phyloP scores from a whole-genome alignment of 2,113 vertebrate species.

The Labeo catla region DNA sequence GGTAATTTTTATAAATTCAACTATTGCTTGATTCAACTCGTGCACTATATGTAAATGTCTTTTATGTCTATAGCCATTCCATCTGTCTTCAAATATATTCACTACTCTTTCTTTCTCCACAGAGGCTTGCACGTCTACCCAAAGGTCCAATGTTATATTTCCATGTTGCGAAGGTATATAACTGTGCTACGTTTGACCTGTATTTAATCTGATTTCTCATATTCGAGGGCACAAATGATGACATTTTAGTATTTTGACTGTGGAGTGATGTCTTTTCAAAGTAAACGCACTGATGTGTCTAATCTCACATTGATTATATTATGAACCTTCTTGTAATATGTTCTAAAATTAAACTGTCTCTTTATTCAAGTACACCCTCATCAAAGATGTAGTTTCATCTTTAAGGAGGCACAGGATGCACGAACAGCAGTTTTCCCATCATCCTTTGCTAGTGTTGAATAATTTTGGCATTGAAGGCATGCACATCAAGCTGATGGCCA shows the following conservation, averaged over 20 bases:
- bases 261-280: conserved; percentile 68
- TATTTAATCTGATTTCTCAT: neutral
- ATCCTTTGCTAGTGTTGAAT: conserved; percentile 88
- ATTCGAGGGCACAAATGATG: conserved; percentile 62
- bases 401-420: conserved; percentile 92
- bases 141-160: conserved; percentile 89
- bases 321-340: neutral
- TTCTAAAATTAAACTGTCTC: neutral
- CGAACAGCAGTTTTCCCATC: conserved; percentile 88
- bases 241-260: conserved; percentile 64
- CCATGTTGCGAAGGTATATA: conserved; percentile 80
- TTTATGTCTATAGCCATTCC: too few relatives aligned
- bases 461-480: conserved; percentile 88
- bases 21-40: too few relatives aligned
- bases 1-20: too few relatives aligned
- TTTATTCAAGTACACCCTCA: conserved; percentile 80
- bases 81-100: too few relatives aligned
- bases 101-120: neutral
- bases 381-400: conserved; percentile 88
- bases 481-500: conserved; percentile 91
- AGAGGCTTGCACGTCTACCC: conserved; percentile 89
- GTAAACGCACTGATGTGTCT: conserved; percentile 76
- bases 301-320: accelerated
- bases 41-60: too few relatives aligned
- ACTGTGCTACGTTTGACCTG: too few relatives aligned